phyloP scores from a whole-genome alignment of 2,113 vertebrate genomes.

The Gobio gobio region DNA sequence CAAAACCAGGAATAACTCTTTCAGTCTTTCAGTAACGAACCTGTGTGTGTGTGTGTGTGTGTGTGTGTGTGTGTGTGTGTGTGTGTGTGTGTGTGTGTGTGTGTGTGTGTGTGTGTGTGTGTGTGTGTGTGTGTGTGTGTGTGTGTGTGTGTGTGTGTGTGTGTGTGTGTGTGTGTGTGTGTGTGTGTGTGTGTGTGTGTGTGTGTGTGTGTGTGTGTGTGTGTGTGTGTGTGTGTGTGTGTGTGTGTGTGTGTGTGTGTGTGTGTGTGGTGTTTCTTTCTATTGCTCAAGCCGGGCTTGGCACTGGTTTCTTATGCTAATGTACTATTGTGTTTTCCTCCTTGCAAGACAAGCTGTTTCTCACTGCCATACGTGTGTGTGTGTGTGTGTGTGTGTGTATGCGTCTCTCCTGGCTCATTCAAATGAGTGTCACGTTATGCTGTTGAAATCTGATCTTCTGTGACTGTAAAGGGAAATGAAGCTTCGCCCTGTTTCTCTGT shows the following conservation, averaged over 20 bases:
- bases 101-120: no score
- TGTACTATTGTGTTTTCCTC: constrained; percentile 21
- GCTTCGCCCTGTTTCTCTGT: neutral
- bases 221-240: no score
- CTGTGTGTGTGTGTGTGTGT: no score
- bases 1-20: no score
- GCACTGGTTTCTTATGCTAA: constrained; percentile 22
- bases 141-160: no score
- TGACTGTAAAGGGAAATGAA: constrained; percentile 1
- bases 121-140: no score
- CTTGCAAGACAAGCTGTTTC: constrained; percentile 21
- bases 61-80: no score
- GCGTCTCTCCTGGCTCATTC: constrained; percentile 46
- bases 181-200: no score
- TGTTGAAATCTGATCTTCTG: constrained; percentile 16
- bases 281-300: constrained; percentile 8
- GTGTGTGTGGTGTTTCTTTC: constrained; percentile 32
- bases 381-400: neutral
- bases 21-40: no score
- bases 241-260: neutral
- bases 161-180: no score
- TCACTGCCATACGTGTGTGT: neutral
- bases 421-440: constrained; percentile 2
- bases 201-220: no score
- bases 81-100: no score